Base-by-base conservation (phyloP, 2,888 invertebrate genomes). In the Thera obeliscata region DNA sequence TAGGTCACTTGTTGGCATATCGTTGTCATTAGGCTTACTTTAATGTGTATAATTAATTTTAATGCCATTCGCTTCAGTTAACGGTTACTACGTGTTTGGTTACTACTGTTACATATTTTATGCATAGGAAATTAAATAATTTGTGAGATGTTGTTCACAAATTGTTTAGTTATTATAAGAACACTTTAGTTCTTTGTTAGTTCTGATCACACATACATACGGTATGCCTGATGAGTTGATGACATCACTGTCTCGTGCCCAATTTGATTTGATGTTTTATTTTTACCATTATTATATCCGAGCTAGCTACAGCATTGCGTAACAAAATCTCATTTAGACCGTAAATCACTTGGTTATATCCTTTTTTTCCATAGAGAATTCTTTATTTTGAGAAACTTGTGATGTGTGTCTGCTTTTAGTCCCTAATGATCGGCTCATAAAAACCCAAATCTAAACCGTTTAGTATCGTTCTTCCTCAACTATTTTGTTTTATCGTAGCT, bases 1-100 rank as follows among this genome's bases (percentile, higher is more conserved):
- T 90, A 85, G 90, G 91, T 89, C 89, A 87, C 81, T 81, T 73
- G 82, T 82, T 82, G 82, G 79, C 79, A 78, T 83, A 80, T 82
- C 78, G 77, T 76, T 78, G 74, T 72, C 76, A 66, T 74, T 75
- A 70, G 65, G 56, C 59, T 66, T 66, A 69, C 73, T 71, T 70
- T 67, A 70, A 72, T 71, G 57, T 56, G 68, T n/a, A 48, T 56
- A 56, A 61, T 72, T 74, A 66, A 56, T 46, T 76, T 73, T 75
- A 52, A 62, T 67, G 49, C 33, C 62, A 65, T 62, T 65, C 50
- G 59, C 54, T 59, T 62, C 22, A 50, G 50, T 33, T 56, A 56
- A 43, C 58, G 35, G 52, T 56, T 56, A 49, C n/a, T 49, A n/a
- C 38, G 38, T 22, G 22, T 22, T 22, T 22, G 22, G 22, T 22